These are phyloP conservation scores for Drosophila willistoni DNA, from an alignment of 1,140 invertebrate species.

Conservation along the genomic window DNA sequence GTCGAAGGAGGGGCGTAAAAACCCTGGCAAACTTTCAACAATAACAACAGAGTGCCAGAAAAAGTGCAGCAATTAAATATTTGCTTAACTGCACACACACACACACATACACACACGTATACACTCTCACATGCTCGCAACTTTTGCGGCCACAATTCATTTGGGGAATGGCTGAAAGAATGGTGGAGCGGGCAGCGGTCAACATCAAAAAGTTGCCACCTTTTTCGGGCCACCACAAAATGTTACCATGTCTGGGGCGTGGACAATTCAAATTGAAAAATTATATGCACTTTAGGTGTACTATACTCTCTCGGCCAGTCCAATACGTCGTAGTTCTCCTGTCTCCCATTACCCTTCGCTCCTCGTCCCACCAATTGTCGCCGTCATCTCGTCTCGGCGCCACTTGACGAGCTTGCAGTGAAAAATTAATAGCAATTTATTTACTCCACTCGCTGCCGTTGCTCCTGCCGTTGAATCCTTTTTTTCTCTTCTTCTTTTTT, in stretches of 20 bases:
- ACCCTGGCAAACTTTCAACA: conserved; percentile 65
- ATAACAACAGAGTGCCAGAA: conserved; percentile 54
- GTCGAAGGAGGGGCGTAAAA: conserved; percentile 1
- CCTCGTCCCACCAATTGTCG: not conserved
- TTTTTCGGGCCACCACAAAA: conserved; percentile 62
- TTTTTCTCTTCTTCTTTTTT: conserved; percentile 5
- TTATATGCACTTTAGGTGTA: conserved; percentile 82
- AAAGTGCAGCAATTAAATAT: conserved; percentile 83
- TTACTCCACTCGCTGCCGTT: conserved; percentile 44
- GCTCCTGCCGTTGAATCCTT: conserved; percentile 16
- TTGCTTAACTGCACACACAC: conserved; percentile 74
- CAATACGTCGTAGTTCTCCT: conserved; percentile 21
- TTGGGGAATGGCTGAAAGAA: conserved; percentile 37
- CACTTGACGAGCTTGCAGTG: conserved; percentile 75
- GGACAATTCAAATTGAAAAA: conserved; percentile 82
- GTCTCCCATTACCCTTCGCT: not conserved
- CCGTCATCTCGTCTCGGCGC: conserved; percentile 61
- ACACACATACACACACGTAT: conserved; percentile 21
- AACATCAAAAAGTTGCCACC: conserved; percentile 59
- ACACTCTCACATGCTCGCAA: conserved; percentile 50
- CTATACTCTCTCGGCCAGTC: conserved; percentile 11
- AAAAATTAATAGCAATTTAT: conserved; percentile 83
- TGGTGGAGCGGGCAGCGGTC: not conserved
- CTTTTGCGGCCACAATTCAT: conserved; percentile 81
- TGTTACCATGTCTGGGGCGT: conserved; percentile 44